phyloP scores from a whole-genome alignment of 1,140 invertebrate species.

The Hypothenemus hampei region DNA sequence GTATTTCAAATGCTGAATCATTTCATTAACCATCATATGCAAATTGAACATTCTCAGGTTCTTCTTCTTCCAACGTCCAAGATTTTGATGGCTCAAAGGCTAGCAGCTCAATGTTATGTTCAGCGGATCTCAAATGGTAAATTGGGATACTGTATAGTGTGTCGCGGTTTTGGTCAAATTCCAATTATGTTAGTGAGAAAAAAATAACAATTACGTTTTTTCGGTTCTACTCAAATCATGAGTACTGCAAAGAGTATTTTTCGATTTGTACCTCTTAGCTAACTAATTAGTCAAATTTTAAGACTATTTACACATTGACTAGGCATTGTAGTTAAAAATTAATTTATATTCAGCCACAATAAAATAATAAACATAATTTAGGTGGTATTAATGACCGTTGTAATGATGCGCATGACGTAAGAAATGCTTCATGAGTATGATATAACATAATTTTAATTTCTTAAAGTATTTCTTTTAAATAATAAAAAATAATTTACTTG shows the following conservation, averaged over 20 bases:
- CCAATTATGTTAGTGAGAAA: too few relatives aligned
- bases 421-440: too few relatives aligned
- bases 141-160: background rate
- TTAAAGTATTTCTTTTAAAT: too few relatives aligned
- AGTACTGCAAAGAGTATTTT: background rate
- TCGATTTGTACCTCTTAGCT: background rate
- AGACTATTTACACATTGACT: background rate
- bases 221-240: background rate
- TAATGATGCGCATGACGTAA: too few relatives aligned
- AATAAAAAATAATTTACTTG: too few relatives aligned
- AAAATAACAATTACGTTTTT: background rate
- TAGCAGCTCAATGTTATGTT: background rate
- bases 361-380: constrained; percentile 1
- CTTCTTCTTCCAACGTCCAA: background rate
- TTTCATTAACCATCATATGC: background rate
- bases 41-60: background rate
- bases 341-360: background rate
- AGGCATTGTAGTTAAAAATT: background rate
- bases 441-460: too few relatives aligned
- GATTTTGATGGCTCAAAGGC: background rate
- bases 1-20: background rate
- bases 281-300: background rate
- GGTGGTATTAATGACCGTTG: too few relatives aligned
- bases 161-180: background rate
- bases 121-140: background rate